A percentile compares a stretch with the other conserved stretches of the same genome.
phyloP scores from a whole-genome alignment of 2,888 invertebrate genomes.

The Phyllotreta cruciferae region DNA sequence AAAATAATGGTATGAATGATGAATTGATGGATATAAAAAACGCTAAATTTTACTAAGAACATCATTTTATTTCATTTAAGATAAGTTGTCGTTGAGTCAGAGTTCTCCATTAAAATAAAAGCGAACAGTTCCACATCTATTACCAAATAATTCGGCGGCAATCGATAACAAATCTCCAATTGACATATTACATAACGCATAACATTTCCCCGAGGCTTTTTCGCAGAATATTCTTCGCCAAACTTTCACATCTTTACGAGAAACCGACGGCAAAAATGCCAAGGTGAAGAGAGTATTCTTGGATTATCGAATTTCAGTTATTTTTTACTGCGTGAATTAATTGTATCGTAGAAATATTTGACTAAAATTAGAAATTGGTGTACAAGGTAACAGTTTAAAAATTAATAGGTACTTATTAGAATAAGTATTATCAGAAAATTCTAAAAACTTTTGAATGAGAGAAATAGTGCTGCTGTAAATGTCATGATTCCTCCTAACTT shows the following conservation, averaged over 20 bases:
- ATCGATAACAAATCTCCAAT: neutral
- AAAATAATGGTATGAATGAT: no score
- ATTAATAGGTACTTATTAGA: no score
- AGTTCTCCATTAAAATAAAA: neutral
- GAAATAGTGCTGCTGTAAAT: no score
- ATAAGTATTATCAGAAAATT: no score
- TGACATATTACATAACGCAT: neutral
- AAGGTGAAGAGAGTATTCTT: neutral
- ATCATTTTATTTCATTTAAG: no score
- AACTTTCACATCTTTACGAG: slow-evolving; percentile 9
- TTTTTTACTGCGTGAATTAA: neutral
- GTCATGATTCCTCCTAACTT: no score
- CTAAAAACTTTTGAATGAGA: no score
- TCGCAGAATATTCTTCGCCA: neutral
- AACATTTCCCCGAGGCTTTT: neutral
- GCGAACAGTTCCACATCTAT: neutral
- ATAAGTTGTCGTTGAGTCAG: neutral
- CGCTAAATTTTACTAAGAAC: no score
- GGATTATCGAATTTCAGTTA: neutral
- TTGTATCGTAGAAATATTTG: no score
- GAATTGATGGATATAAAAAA: no score
- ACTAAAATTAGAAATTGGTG: no score
- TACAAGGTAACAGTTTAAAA: no score
- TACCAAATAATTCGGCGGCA: neutral
- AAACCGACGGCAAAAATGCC: slow-evolving; percentile 6